Base-by-base conservation (phyloP, 2,797 vertebrate species). In the Diceros bicornis region DNA sequence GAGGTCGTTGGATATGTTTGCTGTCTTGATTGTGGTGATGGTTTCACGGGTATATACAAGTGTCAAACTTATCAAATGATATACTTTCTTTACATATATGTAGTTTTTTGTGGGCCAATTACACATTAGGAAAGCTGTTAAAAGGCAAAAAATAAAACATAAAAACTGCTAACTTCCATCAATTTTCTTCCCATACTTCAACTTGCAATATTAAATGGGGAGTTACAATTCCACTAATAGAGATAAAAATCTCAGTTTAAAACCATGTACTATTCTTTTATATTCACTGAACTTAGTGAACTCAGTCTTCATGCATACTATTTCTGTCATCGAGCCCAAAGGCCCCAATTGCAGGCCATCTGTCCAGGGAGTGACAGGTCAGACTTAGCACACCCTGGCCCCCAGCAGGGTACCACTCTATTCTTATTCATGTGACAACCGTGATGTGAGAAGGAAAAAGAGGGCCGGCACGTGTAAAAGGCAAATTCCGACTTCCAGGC, bases 341-440 rank as follows among this genome's bases (percentile, higher is more conserved):
- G 23, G 29, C 13, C 37, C 10, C 18, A 32, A 4, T 9, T 3
- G 13, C 1, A 61, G 29, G 23, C 17, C 44, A 11, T 12, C 18
- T 13, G 44, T 57, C 25, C 12, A 37, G 20, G 27, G 6, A 57
- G 64, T 9, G 21, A 59, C n/a, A 6, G 23, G 6, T 61, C n/a
- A 11, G 6, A 14, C 27, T 50, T 27, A 12, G 25, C 3, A 47
- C 3, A 17, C 13, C 0, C 32, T 29, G 3, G 21, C 69, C 52
- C 20, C 69, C 13, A 0, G 29, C 23, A 6, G 14, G 3, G 18
- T 0, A 9, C 3, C 17, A 23, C 32, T 11, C 55, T 12, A 4
- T 13, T 32, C 29, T 32, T 3, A 6, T 2, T 7, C 13, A 12
- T 7, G 0, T 0, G n/a, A 29, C 34, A 64, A 10, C n/a, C 9